Base-by-base conservation (phyloP, 2,888 invertebrate species). In the Drosophila leonis region DNA sequence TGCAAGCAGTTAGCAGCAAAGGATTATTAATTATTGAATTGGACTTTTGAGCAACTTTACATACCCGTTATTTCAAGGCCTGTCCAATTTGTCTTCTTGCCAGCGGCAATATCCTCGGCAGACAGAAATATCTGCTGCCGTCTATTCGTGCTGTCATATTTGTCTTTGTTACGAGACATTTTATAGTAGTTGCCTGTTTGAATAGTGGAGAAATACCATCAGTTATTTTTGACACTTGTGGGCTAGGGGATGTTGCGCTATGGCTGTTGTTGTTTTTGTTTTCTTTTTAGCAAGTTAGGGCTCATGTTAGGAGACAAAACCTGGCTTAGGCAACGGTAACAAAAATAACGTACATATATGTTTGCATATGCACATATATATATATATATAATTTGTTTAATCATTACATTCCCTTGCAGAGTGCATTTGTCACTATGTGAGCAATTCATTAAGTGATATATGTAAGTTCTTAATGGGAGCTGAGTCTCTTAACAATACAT, bases 31-130 rank as follows among this genome's bases (percentile, higher is more conserved):
- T 37, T 6, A 52, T n/a, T 52, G 9, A 13, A 31, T 33, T 29
- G 10, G n/a, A 13, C 7, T 10, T 2, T 5, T 7, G 24, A 24
- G 18, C 0, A 27, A 39, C 6, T 20, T 18, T 10, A 31, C 72
- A 77, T 84, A 95, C 95, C 95, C 94, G 95, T 95, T 94, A 98
- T 97, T 95, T 98, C 98, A 94, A 98, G 95, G 92, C 97, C 97
- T 93, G 96, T 96, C 98, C 98, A 98, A 93, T 96, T 95, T 86
- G 98, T 97, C 94, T 98, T 97, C 93, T 98, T 97, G 82, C 98
- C 98, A 89, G 97, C 95, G 91, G 97, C 97, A 92, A 97, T 95
- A 92, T 98, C 98, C 93, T 98, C 98, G 87, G 96, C 95, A 92
- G 98, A 97, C 97, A 98, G 97, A 94, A 98, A 97, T 91, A 97